Percentiles rank a stretch among this genome's conserved stretches.
phyloP scores from a whole-genome alignment of 2,888 invertebrate genomes.

The Trichogramma dendrolimi region DNA sequence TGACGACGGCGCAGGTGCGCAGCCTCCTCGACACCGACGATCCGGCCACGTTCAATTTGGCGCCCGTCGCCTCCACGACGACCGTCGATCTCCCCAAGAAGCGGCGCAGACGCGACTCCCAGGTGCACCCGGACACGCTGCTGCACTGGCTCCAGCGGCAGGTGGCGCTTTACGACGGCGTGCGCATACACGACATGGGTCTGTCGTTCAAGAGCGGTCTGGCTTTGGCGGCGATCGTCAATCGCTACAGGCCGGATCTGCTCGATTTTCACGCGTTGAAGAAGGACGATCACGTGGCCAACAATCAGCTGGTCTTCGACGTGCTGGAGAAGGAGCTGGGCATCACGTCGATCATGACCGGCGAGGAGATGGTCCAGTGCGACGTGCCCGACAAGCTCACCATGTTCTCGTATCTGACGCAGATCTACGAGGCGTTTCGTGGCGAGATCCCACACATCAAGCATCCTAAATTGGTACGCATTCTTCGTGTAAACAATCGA shows the following conservation, averaged over 20 bases:
- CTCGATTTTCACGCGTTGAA: conserved; percentile 69
- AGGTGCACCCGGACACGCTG: conserved; percentile 71
- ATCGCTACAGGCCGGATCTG: conserved; percentile 86
- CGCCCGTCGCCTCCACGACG: conserved; percentile 43
- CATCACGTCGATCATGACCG: conserved; percentile 66
- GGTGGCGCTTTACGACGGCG: conserved; percentile 61
- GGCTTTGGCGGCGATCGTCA: conserved; percentile 70
- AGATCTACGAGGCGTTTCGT: conserved; percentile 85
- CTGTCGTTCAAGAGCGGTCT: conserved; percentile 67
- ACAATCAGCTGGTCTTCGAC: conserved; percentile 81
- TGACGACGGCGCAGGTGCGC: conserved; percentile 72
- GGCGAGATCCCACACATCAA: conserved; percentile 84
- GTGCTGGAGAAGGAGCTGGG: conserved; percentile 81
- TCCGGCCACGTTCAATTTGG: conserved; percentile 59
- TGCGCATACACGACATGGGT: conserved; percentile 64
- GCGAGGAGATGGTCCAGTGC: conserved; percentile 70
- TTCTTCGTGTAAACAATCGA: not conserved
- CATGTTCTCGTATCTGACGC: conserved; percentile 78
- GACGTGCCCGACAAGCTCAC: conserved; percentile 69
- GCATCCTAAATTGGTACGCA: conserved; percentile 66
- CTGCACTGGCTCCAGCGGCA: conserved; percentile 75
- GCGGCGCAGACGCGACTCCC: conserved; percentile 63
- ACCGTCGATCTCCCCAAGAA: conserved; percentile 62
- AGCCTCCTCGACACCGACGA: conserved; percentile 71
- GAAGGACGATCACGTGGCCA: conserved; percentile 62